phyloP scores from a whole-genome alignment of 2,888 invertebrate species.

The Cheilosia grossa region DNA sequence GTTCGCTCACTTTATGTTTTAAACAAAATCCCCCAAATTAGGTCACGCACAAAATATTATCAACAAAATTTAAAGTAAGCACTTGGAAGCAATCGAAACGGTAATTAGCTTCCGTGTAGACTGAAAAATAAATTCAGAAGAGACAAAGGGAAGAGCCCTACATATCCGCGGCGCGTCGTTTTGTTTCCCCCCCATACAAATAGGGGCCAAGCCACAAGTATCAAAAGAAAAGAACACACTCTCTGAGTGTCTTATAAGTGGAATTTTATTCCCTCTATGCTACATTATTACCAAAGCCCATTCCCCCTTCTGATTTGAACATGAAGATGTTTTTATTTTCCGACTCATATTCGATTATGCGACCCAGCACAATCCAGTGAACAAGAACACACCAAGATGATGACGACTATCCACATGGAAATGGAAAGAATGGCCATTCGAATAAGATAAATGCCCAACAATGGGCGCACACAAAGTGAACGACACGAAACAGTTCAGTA shows the following conservation, averaged over 20 bases:
- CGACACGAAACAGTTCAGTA: slow-evolving; percentile 59
- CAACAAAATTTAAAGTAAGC: slow-evolving; percentile 12
- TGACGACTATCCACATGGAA: slow-evolving; percentile 1
- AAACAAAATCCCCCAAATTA: slow-evolving; percentile 23
- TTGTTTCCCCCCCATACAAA: neutral
- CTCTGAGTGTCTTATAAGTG: slow-evolving; percentile 28
- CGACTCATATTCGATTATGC: slow-evolving; percentile 11
- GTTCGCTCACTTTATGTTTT: neutral
- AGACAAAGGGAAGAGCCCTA: slow-evolving; percentile 28
- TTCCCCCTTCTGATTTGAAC: neutral
- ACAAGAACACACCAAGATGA: neutral
- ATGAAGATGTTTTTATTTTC: neutral
- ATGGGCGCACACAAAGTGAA: slow-evolving; percentile 20
- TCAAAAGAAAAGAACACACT: slow-evolving; percentile 1
- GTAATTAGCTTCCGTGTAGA: slow-evolving; percentile 57
- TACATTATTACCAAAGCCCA: neutral
- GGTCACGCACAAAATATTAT: slow-evolving; percentile 47
- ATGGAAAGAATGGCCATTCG: slow-evolving; percentile 10
- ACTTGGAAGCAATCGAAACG: slow-evolving; percentile 54
- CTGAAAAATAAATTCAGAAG: slow-evolving; percentile 14
- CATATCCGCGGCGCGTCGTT: neutral
- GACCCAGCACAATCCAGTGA: neutral
- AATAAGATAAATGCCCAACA: neutral
- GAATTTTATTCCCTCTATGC: slow-evolving; percentile 29
- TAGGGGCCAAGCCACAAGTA: neutral